These are phyloP conservation scores for Diuraphis noxia DNA, from an alignment of 1,140 invertebrate species.

Conservation along the genomic window DNA sequence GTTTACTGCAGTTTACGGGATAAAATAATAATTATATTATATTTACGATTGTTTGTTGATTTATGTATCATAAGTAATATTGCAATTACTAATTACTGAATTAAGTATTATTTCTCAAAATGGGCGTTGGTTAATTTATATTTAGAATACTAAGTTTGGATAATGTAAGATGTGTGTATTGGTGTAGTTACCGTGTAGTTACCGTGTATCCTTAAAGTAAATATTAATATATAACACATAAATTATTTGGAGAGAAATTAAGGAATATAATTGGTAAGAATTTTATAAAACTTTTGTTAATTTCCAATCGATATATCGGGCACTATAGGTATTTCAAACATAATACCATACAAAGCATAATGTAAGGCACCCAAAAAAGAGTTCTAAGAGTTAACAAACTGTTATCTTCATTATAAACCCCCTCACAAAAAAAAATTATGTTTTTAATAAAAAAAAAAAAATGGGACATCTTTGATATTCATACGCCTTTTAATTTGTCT, in stretches of 20 bases:
- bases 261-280: background rate
- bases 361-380: background rate
- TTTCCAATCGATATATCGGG: background rate
- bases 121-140: background rate
- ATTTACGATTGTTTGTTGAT: background rate
- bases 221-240: background rate
- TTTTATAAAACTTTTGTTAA: background rate
- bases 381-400: no score
- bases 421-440: no score
- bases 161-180: background rate
- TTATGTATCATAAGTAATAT: background rate
- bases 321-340: background rate
- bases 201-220: background rate
- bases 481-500: background rate
- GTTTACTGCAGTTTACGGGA: background rate
- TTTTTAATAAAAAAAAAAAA: no score
- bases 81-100: no score
- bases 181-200: background rate
- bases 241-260: background rate
- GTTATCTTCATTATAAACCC: no score
- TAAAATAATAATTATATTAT: background rate
- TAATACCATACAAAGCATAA: background rate
- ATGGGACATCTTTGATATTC: no score
- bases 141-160: background rate
- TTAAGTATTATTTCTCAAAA: background rate